Conservation (phyloP, 2,888 invertebrate genomes). For the Dolomedes plantarius region DNA sequence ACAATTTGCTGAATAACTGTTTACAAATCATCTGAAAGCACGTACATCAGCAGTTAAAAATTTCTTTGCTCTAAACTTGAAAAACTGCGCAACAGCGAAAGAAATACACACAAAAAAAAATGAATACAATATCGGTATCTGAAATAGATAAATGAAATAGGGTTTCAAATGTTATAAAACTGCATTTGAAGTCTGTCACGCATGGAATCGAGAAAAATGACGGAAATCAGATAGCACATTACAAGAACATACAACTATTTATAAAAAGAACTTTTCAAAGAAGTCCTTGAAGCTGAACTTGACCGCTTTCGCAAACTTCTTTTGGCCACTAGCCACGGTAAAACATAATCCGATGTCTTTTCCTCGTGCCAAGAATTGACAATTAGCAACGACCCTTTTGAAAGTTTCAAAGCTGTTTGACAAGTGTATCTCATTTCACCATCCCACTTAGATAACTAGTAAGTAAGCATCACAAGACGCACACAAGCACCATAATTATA, state of each 20-base stretch:
- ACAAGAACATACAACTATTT: not conserved
- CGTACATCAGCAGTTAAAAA: too few species aligned
- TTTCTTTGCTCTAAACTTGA: too few species aligned
- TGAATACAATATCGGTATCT: too few species aligned
- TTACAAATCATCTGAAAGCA: too few species aligned
- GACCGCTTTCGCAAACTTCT: slow-evolving; percentile 63
- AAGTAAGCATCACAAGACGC: slow-evolving; percentile 25
- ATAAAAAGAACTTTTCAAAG: slow-evolving; percentile 25
- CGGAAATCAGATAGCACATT: slow-evolving; percentile 14
- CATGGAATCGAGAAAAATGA: not conserved
- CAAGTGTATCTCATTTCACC: slow-evolving; percentile 50
- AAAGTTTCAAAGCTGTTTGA: slow-evolving; percentile 27
- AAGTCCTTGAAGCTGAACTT: slow-evolving; percentile 69
- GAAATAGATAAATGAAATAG: not conserved
- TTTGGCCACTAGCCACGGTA: slow-evolving; percentile 60
- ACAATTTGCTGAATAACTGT: too few species aligned
- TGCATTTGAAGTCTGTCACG: slow-evolving; percentile 6
- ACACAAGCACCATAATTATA: too few species aligned
- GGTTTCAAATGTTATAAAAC: not conserved
- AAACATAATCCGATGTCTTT: slow-evolving; percentile 21
- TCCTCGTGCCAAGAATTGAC: slow-evolving; percentile 36
- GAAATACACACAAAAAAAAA: too few species aligned
- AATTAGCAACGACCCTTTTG: slow-evolving; percentile 38
- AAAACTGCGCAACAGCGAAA: too few species aligned
- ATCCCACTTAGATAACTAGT: not conserved